Evolutionary conservation across 2,113 vertebrate genomes (phyloP).

Genomic region (Phoxinus phoxinus): DNA sequence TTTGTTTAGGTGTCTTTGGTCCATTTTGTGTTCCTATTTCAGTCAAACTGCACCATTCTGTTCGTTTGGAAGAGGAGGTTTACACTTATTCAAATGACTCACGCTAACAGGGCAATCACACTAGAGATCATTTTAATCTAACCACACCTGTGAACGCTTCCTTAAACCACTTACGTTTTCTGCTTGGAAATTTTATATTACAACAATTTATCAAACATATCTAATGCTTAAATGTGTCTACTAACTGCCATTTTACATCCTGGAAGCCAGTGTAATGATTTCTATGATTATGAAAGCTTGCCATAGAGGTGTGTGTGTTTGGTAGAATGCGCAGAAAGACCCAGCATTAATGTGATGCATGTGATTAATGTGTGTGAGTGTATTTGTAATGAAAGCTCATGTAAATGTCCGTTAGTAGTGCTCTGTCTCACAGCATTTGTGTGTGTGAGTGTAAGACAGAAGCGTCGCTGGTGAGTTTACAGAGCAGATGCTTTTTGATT

Average conservation of each 20-base stretch:
- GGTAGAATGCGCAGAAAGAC: background rate
- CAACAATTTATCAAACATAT: too few relatives aligned
- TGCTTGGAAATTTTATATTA: too few relatives aligned
- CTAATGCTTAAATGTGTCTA: background rate
- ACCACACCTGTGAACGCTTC: too few relatives aligned
- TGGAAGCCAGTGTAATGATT: background rate
- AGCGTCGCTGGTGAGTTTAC: conserved; percentile 20
- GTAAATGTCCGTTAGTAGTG: background rate
- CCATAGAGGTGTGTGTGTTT: conserved; percentile 13
- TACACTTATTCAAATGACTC: too few relatives aligned
- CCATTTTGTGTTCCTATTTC: too few relatives aligned
- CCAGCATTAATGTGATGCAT: background rate
- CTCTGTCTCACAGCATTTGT: conserved; percentile 5
- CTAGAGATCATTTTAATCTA: too few relatives aligned
- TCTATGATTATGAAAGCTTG: background rate
- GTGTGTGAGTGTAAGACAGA: conserved; percentile 29
- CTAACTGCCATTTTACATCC: conserved; percentile 8
- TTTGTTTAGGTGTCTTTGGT: too few relatives aligned
- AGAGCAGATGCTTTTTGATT: conserved; percentile 36
- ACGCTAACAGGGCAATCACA: too few relatives aligned
- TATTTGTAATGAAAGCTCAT: conserved; percentile 10
- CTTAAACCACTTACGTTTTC: too few relatives aligned
- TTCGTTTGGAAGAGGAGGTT: too few relatives aligned
- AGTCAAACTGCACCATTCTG: too few relatives aligned
- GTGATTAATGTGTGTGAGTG: background rate